Base-by-base conservation (phyloP, 2,113 vertebrate genomes). In the Sorex fumeus region DNA sequence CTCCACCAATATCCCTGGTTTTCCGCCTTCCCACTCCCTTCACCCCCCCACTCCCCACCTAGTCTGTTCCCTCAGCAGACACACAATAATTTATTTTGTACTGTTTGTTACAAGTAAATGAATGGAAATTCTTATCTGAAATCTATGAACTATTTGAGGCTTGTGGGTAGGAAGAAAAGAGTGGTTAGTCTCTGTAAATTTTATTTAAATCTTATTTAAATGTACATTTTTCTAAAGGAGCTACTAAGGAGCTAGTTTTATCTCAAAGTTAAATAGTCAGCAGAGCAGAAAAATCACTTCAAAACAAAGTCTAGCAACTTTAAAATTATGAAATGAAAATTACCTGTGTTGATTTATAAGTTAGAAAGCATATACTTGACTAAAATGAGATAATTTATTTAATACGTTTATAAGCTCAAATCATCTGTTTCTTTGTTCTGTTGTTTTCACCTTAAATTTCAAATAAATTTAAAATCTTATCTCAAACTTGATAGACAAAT, bases 371-470 rank as follows among this genome's bases (percentile, higher is more conserved):
- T n/a, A 50, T 50, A 79, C 71, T 79, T 79, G 9, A 84, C 6
- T 60, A 90, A 90, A 89, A 87, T 77, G 0, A 30, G 34, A 93
- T 79, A 45, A 71, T 15, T 36, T 47, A 71, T 43, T 74, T 50
- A 84, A 53, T 27, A 89, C 60, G 78, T 76, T 87, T 91, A 60
- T 47, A 57, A 62, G 7, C 62, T 95, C 53, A 94, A 95, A 82
- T 90, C 28, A 82, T 36, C 27, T 84, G 16, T 84, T 91, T 92
- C 88, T 34, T 66, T 84, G 4, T 78, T 57, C 23, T 90, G 62
- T 86, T 84, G 75, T 70, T 93, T 96, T 84, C 6, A 90, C 11
- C 21, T 93, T 94, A 89, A 89, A 93, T 81, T 93, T 95, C 69
- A 95, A 90, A 84, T 84, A 92, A 91, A 91, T 32, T 82, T 57